phyloP scores from a whole-genome alignment of 1,140 invertebrate species.

The Meloidogyne exigua region DNA sequence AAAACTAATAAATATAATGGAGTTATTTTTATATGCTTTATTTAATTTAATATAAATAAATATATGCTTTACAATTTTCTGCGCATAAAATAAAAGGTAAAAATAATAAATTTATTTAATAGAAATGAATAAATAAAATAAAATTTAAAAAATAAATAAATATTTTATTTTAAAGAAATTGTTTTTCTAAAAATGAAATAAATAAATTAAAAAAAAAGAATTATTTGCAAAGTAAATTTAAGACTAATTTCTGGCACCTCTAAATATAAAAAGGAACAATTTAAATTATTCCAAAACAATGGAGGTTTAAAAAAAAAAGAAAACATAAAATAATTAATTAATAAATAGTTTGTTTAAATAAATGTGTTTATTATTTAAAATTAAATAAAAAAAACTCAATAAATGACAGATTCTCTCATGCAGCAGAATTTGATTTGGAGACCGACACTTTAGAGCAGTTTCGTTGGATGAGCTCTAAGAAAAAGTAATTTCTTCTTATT shows the following conservation, averaged over 20 bases:
- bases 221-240: no score
- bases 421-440: conserved; percentile 30
- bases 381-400: neutral
- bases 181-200: no score
- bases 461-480: neutral
- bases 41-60: neutral
- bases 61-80: neutral
- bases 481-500: neutral
- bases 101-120: neutral
- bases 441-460: neutral
- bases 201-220: no score
- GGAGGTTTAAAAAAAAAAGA: no score
- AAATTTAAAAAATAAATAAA: neutral
- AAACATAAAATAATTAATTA: no score
- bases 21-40: neutral
- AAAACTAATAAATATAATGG: neutral
- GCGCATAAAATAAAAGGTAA: neutral
- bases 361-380: no score
- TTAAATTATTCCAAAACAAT: no score
- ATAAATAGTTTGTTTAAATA: no score
- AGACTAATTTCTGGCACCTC: no score
- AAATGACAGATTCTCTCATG: conserved; percentile 13
- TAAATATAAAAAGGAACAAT: no score
- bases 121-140: neutral
- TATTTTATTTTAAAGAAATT: no score